phyloP scores from a whole-genome alignment of 2,888 invertebrate genomes.

The Parnassius smintheus region DNA sequence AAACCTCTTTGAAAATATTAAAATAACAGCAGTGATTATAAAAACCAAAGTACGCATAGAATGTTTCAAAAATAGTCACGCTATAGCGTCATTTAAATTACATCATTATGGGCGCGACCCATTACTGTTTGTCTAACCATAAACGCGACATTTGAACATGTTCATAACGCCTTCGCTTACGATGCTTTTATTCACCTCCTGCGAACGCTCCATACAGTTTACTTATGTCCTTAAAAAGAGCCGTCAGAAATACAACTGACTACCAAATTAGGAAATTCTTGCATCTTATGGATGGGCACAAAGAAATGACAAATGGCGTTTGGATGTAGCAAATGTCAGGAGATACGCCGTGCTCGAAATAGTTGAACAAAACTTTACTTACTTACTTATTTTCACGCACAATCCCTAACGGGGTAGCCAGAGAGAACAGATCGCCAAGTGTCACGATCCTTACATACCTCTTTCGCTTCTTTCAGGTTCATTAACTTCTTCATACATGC shows the following conservation, averaged over 20 bases:
- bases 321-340: no score
- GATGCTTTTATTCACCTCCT: constrained; percentile 14
- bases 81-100: constrained; percentile 59
- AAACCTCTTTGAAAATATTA: no score
- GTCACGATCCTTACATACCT: no score
- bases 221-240: constrained; percentile 11
- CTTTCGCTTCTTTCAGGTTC: no score
- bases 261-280: constrained; percentile 12
- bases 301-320: not conserved
- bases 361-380: not conserved
- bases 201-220: constrained; percentile 6
- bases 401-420: no score
- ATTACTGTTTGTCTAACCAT: constrained; percentile 55
- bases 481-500: no score
- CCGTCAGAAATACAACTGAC: constrained; percentile 11
- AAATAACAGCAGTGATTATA: no score
- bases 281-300: not conserved
- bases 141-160: constrained; percentile 22
- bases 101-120: constrained; percentile 62
- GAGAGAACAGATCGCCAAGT: no score
- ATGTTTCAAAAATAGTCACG: constrained; percentile 56
- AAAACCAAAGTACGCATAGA: constrained; percentile 34
- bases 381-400: no score
- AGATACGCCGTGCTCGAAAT: not conserved
- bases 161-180: constrained; percentile 37